phyloP scores from a whole-genome alignment of 2,113 vertebrate genomes.

The Phoxinus phoxinus region DNA sequence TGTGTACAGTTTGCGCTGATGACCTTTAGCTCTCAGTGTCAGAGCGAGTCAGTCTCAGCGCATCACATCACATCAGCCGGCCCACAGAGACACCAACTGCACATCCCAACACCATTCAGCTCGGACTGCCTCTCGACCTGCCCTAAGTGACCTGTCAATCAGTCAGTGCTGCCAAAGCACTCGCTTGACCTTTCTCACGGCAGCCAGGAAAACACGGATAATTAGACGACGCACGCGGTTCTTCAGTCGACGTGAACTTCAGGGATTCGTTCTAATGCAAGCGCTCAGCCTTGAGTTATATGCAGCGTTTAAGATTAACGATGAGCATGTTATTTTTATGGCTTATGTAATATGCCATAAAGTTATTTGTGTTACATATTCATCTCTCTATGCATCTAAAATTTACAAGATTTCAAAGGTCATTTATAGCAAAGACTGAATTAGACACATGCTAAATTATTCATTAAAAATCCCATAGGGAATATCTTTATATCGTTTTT shows the following conservation, averaged over 20 bases:
- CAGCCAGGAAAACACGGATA: constrained; percentile 1
- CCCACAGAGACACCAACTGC: constrained; percentile 41
- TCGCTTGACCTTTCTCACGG: constrained; percentile 36
- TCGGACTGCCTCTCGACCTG: neutral
- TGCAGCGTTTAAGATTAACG: neutral
- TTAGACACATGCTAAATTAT: neutral
- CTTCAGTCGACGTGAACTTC: neutral
- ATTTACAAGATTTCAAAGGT: neutral
- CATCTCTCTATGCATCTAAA: neutral
- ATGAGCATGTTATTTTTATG: neutral
- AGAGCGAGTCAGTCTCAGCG: constrained; percentile 47
- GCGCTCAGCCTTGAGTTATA: neutral
- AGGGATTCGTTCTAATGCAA: neutral
- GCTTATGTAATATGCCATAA: neutral
- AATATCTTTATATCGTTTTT: neutral
- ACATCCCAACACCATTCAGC: constrained; percentile 42
- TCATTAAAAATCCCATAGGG: neutral
- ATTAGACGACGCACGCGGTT: neutral
- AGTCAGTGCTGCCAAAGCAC: constrained; percentile 25
- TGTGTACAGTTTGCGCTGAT: constrained; percentile 22
- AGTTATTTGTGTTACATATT: neutral
- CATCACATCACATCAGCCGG: constrained; percentile 50
- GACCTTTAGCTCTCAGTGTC: constrained; percentile 55
- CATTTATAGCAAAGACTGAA: neutral
- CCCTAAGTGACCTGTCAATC: constrained; percentile 43